phyloP scores from a whole-genome alignment of 1,140 invertebrate species.

The Panagrolaimus sp. region DNA sequence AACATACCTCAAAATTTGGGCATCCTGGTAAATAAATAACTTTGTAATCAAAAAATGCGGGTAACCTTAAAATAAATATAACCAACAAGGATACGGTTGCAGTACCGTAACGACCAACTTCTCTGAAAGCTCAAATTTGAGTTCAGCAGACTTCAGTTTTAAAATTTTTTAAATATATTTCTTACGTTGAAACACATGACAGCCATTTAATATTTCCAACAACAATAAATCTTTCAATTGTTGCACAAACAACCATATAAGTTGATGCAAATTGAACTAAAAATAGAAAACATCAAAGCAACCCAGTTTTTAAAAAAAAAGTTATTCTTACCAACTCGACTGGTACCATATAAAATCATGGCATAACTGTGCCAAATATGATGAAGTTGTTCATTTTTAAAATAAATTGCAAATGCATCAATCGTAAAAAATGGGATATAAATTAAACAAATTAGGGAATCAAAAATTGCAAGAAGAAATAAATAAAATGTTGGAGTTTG shows the following conservation, averaged over 20 bases:
- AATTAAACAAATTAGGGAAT: constrained; percentile 46
- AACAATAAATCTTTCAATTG: constrained; percentile 46
- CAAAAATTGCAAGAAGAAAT: constrained; percentile 42
- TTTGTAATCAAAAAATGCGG: constrained; percentile 47
- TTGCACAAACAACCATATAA: constrained; percentile 48
- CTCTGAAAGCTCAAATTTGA: constrained; percentile 32
- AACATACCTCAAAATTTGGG: constrained; percentile 42
- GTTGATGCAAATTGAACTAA: constrained; percentile 51
- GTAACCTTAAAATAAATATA: constrained; percentile 37
- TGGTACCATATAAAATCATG: constrained; percentile 43
- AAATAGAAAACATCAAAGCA: constrained; percentile 36
- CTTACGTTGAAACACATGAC: constrained; percentile 38
- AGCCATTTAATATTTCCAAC: constrained; percentile 38
- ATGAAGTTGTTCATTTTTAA: constrained; percentile 35
- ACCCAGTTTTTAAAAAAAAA: constrained; percentile 11
- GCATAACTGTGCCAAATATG: constrained; percentile 49
- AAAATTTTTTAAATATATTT: constrained; percentile 14
- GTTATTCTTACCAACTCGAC: constrained; percentile 36
- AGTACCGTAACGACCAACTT: constrained; percentile 32
- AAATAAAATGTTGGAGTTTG: constrained; percentile 44
- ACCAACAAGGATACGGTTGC: constrained; percentile 28
- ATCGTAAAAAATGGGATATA: constrained; percentile 50
- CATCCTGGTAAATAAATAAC: constrained; percentile 38
- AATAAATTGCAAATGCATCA: constrained; percentile 47
- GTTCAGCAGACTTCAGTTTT: constrained; percentile 27